phyloP scores from a whole-genome alignment of 2,888 invertebrate genomes.

The Tipula helvola region DNA sequence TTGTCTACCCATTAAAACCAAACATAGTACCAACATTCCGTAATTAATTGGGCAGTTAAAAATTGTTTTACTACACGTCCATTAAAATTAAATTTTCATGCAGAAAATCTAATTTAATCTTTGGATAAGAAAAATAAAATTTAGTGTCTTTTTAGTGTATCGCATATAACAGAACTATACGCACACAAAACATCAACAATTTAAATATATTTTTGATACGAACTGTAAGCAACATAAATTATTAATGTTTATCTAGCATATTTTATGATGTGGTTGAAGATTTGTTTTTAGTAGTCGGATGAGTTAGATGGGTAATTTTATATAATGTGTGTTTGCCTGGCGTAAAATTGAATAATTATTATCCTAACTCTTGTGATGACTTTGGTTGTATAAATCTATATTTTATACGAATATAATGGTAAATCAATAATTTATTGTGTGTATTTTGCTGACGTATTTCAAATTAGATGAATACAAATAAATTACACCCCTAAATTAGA shows the following conservation, averaged over 20 bases:
- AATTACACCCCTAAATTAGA: background rate
- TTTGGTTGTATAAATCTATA: too few species aligned
- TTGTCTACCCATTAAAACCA: background rate
- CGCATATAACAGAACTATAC: background rate
- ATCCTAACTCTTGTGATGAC: background rate
- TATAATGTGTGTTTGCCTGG: background rate
- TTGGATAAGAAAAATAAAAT: background rate
- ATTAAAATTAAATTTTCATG: background rate
- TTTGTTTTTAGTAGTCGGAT: background rate
- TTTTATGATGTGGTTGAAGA: background rate
- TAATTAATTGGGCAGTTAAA: background rate
- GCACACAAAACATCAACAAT: background rate
- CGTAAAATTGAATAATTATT: background rate
- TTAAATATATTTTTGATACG: background rate
- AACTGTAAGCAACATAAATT: background rate
- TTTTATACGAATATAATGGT: background rate
- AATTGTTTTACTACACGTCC: background rate
- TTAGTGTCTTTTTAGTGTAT: background rate
- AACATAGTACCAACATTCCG: too few species aligned
- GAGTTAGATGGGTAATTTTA: background rate
- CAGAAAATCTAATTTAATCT: background rate
- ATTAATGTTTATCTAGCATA: background rate
- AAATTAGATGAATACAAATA: background rate
- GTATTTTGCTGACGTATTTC: background rate
- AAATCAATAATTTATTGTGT: background rate